Evolutionary conservation across 2,797 vertebrate genomes (phyloP), one percentile per base, ranked within the genome.

Genomic region (Gallinago stenura): DNA sequence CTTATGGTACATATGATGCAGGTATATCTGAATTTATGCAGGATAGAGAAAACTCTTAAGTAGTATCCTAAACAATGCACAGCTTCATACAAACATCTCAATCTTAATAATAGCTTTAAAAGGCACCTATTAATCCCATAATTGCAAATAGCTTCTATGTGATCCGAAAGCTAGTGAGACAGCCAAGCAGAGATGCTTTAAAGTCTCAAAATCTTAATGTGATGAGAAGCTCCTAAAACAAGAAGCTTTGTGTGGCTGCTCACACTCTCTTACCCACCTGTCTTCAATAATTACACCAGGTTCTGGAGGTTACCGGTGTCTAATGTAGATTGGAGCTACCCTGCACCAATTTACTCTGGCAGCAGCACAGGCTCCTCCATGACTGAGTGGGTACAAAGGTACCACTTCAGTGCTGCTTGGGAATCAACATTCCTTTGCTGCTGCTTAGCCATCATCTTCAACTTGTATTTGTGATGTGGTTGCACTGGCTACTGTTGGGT

Each of bases 401-500:
- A 17, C 22, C 9, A 1, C 31, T 72, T 80, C 3, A 3, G 9
- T 61, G 37, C 69, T 89, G 41, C 10, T 68, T 43, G 43, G 10
- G 12, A 45, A 13, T n/a, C 20, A 35, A 15, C 0, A 3, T 22
- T 39, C n/a, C 14, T 83, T n/a, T 1, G 1, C 10, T 57, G 28
- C 33, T 75, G 22, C 19, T 83, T 12, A 26, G 54, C 25, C 5
- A 6, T 73, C 9, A 16, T 70, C 51, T 91, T 61, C 21, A n/a
- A 1, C 21, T 69, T 12, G 9, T 11, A 0, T 46, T 43, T 56
- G 45, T 37, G 53, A 3, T 30, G 26, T 24, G 48, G 25, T 48
- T 41, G 1, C 1, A 0, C n/a, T 61, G 56, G 2, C 35, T 68
- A n/a, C 33, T 58, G 22, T 9, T n/a, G 9, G 39, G 2, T 8